Base-by-base conservation (phyloP, 23 tunicate species). In the Oikopleura vanhoeffeni region DNA sequence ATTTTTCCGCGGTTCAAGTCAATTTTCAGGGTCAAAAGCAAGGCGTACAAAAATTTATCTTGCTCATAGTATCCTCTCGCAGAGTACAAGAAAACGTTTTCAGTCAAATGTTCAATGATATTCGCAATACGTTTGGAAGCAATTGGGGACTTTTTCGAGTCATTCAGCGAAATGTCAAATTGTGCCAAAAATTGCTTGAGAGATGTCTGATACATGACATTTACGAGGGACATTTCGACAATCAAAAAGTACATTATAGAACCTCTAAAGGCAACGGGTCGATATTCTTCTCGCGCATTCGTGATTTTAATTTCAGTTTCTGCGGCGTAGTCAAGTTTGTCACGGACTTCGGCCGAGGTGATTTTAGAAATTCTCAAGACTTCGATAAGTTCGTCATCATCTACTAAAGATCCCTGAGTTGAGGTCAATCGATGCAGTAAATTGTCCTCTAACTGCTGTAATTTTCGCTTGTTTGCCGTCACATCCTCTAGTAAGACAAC, bases 121-220 rank as follows among this genome's bases (percentile, higher is more conserved):
- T 95, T 95, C 39, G 76, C 40, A 40, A 95, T 95, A 0, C 99
- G 86, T 87, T 90, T 91, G 75, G 76, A 85, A 2, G 99, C 91
- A 49, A 95, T 90, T 1, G 99, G 99, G 33, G 96, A 90, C 83
- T 90, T 95, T 39, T 88, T 88, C 1, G 99, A 95, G 40, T 88
- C 85, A 0, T 88, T 88, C 41, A 95, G 89, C 28, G 92, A 57
- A 40, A 85, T 82, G 75, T 95, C 99, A 83, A 95, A 95, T 8
- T 90, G 83, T 40, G 85, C 90, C 40, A 95, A 87, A 83, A 95
- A 95, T 58, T 95, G 99, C 35, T 94, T 87, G 27, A 95, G 90
- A 13, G 99, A 95, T 33, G 99, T 95, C 91, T 95, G 99, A 86
- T 95, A 95, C 99, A 95, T 95, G 85, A 95, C 99, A 83, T 95